Base-by-base conservation (phyloP, 2,888 invertebrate genomes). In the Synanthedon myopaeformis region DNA sequence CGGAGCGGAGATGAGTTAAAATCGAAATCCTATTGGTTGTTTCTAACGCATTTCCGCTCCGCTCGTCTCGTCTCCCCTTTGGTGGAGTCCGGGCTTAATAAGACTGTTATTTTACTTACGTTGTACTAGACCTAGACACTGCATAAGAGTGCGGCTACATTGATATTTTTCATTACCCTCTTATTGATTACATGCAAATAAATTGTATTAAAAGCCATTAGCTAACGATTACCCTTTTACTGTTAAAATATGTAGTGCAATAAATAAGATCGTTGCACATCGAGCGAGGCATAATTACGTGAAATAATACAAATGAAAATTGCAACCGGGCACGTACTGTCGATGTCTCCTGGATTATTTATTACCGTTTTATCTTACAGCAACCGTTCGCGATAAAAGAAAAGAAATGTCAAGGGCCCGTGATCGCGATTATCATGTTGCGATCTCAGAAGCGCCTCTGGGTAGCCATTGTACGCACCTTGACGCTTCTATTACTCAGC, bases 351-450 rank as follows among this genome's bases (percentile, higher is more conserved):
- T 55, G 65, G 72, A 82, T 83, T 83, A 85, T 85, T 86, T 85
- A 86, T 83, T 84, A 70, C 81, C 66, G 69, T 72, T 84, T 85
- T 84, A 84, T 85, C 82, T 82, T 70, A 72, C 70, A 61, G 73
- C 75, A 78, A 78, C 78, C 76, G 76, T 76, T 73, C 69, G 76
- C 72, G 82, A 83, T 84, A 82, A 84, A 84, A 84, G 82, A 84
- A 83, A 83, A 84, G 80, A 84, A 84, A 81, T 79, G 79, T 82
- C 84, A 77, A 76, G 58, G 65, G 65, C 70, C 77, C 75, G 75
- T 77, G 82, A 82, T 84, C 81, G 80, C 77, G 83, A 82, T 84
- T 84, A 85, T 83, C 84, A 74, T 74, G 69, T 72, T 71, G 73
- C 77, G 75, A 82, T 82, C 83, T 76, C 73, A 76, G 79, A 73